phyloP scores from a whole-genome alignment of 2,113 vertebrate species.

The Carassius gibelio region DNA sequence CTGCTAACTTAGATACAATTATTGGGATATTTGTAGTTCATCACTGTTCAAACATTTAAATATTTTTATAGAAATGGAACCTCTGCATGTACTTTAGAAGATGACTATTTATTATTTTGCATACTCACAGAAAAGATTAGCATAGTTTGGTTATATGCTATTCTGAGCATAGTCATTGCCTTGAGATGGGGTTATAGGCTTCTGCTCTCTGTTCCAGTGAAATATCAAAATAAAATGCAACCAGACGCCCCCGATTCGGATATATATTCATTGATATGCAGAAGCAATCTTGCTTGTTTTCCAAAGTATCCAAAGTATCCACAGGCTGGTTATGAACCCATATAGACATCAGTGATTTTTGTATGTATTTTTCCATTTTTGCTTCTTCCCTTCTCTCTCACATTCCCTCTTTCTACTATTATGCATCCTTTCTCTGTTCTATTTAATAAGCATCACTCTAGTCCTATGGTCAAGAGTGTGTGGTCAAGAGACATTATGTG shows the following conservation, averaged over 20 bases:
- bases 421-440: neutral
- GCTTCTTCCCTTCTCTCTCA: neutral
- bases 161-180: neutral
- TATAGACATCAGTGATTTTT: neutral
- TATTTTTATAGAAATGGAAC: neutral
- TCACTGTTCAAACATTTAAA: neutral
- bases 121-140: neutral
- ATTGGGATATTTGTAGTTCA: neutral
- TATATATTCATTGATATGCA: constrained; percentile 6
- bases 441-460: neutral
- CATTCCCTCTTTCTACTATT: neutral
- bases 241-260: neutral
- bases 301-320: too few species aligned
- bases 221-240: constrained; percentile 8
- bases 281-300: neutral
- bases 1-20: neutral
- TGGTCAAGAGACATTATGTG: neutral
- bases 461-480: neutral
- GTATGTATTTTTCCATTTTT: neutral
- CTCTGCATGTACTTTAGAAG: neutral
- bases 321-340: neutral
- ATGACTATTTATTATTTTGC: neutral
- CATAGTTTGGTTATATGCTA: neutral
- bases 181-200: neutral
- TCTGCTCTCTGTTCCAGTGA: neutral